Evolutionary conservation across 2,113 vertebrate species (phyloP).

Genomic region (Columba janthina): DNA sequence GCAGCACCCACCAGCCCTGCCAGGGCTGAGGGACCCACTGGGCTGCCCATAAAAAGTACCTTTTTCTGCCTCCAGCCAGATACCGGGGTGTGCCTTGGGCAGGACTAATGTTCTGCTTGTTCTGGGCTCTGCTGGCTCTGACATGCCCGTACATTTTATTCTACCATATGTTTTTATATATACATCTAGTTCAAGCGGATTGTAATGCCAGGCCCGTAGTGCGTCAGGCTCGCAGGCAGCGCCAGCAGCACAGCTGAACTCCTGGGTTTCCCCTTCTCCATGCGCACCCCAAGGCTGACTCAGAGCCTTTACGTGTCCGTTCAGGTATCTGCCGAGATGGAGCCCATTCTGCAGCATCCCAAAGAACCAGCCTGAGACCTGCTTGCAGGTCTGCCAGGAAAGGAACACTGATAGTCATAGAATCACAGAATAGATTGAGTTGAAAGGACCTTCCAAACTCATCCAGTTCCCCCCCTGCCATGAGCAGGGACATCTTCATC

Average conservation of each 20-base stretch:
- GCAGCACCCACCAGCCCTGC: fast-evolving
- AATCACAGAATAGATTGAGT: too few species aligned
- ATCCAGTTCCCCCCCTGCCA: background rate
- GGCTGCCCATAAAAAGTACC: background rate
- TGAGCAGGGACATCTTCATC: too few species aligned
- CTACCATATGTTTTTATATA: background rate
- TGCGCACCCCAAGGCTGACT: background rate
- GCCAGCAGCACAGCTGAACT: constrained; percentile 1
- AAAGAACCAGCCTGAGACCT: background rate
- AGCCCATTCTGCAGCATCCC: background rate
- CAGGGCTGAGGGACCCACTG: background rate
- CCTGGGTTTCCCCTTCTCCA: constrained; percentile 13
- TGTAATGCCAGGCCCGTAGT: background rate
- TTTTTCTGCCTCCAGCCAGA: background rate
- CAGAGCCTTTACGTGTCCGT: background rate
- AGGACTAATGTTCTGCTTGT: background rate
- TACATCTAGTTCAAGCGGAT: background rate
- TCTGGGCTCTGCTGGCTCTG: background rate
- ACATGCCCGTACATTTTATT: background rate
- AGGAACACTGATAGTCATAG: too few species aligned
- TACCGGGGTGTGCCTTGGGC: background rate
- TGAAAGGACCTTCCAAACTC: background rate
- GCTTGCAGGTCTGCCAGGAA: background rate
- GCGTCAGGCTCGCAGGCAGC: background rate
- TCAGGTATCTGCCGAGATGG: background rate